Conservation (phyloP, 2,888 invertebrate species). For the Drosophila formosana region DNA sequence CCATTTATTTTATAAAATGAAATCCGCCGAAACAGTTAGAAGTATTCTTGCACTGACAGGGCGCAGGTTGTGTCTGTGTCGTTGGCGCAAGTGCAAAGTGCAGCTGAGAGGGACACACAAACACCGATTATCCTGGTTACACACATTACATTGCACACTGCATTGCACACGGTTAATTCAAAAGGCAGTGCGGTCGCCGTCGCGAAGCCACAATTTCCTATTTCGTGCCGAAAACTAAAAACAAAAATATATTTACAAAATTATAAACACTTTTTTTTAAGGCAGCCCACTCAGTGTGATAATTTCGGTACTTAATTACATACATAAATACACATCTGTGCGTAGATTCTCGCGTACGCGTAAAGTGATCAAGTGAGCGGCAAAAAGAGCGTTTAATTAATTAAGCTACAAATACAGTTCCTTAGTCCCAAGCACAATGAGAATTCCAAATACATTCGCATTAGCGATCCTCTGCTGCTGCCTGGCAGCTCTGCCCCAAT, state of each 20-base stretch:
- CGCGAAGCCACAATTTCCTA: conserved; percentile 2
- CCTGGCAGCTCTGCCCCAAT: conserved; percentile 43
- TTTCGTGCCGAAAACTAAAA: conserved; percentile 15
- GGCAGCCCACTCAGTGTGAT: conserved; percentile 28
- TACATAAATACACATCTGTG: conserved; percentile 13
- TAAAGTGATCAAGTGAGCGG: conserved; percentile 28
- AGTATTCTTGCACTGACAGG: conserved; percentile 77
- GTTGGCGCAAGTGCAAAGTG: conserved; percentile 41
- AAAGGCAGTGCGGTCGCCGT: conserved; percentile 15
- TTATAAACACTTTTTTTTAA: not conserved
- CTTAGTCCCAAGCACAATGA: conserved; percentile 36
- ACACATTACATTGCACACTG: not conserved
- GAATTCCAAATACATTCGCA: conserved; percentile 19
- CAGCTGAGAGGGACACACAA: conserved; percentile 18
- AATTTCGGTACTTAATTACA: conserved; percentile 31
- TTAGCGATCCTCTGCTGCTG: conserved; percentile 49
- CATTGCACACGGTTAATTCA: not conserved
- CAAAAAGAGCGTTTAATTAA: conserved; percentile 23
- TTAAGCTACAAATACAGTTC: conserved; percentile 28
- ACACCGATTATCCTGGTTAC: conserved; percentile 11
- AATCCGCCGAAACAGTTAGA: conserved; percentile 69
- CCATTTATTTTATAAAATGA: conserved; percentile 68
- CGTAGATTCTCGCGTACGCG: conserved; percentile 8
- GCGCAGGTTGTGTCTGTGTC: conserved; percentile 71
- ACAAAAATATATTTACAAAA: not conserved